Evolutionary conservation across 53 echinoderm and acorn worm genomes (phyloP).

Genomic region (Echinarachnius parma): DNA sequence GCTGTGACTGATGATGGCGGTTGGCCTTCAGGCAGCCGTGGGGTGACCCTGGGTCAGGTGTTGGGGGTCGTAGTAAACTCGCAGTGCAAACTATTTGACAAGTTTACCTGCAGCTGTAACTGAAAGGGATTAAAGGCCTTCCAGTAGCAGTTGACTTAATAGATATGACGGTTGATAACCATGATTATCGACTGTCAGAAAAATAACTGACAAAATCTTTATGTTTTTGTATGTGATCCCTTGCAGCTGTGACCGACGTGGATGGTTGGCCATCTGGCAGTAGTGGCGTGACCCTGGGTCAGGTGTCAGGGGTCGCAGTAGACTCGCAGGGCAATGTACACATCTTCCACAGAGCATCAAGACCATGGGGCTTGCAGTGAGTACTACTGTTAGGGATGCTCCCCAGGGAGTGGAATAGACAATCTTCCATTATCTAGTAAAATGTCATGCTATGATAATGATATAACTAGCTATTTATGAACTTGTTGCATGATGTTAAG

Average conservation of each 20-base stretch:
- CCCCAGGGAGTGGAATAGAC: background rate
- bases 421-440: background rate
- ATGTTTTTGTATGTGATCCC: too few species aligned
- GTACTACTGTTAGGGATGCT: constrained; percentile 5
- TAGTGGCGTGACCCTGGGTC: constrained; percentile 60
- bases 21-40: constrained; percentile 55
- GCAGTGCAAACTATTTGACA: too few species aligned
- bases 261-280: constrained; percentile 60
- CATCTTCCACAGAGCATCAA: constrained; percentile 77
- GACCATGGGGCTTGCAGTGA: constrained; percentile 70
- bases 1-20: constrained; percentile 58
- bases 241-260: constrained; percentile 58
- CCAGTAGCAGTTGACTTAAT: too few species aligned
- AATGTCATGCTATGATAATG: too few species aligned
- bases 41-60: constrained; percentile 74
- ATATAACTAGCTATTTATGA: too few species aligned
- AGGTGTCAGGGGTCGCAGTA: constrained; percentile 79
- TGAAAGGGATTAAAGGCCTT: too few species aligned
- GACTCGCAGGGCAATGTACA: constrained; percentile 73
- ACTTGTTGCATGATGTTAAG: too few species aligned
- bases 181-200: too few species aligned
- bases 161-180: too few species aligned
- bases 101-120: too few species aligned
- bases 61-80: constrained; percentile 73
- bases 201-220: too few species aligned